Evolutionary conservation across 2,113 vertebrate genomes (phyloP), one percentile per base, ranked within the genome.

Genomic region (Calonectris borealis): DNA sequence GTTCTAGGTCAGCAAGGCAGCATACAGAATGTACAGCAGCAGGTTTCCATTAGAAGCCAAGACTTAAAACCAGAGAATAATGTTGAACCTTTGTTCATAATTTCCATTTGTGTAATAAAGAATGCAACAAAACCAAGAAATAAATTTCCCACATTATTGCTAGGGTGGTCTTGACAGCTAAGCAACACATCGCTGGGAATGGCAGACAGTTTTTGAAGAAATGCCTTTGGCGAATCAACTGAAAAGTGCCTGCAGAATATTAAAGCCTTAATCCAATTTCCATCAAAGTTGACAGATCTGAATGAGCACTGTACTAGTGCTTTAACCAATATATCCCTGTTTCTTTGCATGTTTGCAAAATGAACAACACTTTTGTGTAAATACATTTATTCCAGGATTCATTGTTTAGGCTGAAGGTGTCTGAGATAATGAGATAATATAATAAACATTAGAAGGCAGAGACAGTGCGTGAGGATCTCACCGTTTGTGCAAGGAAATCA

Each of bases 211-310:
- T 90, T 92, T 84, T 71, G n/a, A 92, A 90, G 57, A 92, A 94
- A 31, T 36, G 66, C 25, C n/a, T 78, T 76, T 55, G 36, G 79
- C 4, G 6, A 86, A 79, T 64, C 65, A 92, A 34, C 18, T 42
- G 61, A 79, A 87, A 95, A 94, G 16, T 71, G 73, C 44, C 81
- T 57, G 36, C 13, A 84, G 88, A 93, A 86, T 91, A 88, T 76
- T 90, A 88, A 94, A 84, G 54, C 36, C 34, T 88, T 78, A 77
- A 84, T 71, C 38, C 19, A 86, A 86, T 88, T 93, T 92, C n/a
- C 34, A 75, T 55, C 48, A 68, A 81, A 88, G 48, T 3, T 81
- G 15, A 42, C 38, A 90, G 76, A 84, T 66, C 78, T 77, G 49
- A 93, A 81, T 64, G 32, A 83, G 32, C 42, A 58, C 29, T 83